Base-by-base conservation (phyloP, 2,797 vertebrate species). In the Sciurus carolinensis region DNA sequence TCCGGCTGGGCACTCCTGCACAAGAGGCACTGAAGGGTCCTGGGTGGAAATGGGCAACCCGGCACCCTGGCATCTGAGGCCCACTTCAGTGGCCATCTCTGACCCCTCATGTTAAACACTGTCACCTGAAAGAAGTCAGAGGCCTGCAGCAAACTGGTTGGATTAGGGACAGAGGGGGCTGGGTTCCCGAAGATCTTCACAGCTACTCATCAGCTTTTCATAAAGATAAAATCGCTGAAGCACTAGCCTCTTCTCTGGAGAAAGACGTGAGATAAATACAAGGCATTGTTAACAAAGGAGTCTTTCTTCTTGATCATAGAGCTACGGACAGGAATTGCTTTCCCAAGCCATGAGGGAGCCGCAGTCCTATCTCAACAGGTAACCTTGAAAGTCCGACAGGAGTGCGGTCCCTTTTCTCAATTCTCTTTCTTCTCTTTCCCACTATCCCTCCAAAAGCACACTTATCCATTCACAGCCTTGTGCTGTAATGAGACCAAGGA, bases 291-390 rank as follows among this genome's bases (percentile, higher is more conserved):
- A 98, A 98, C 98, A 98, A 98, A 98, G 97, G 95, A 44, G 91
- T 96, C 97, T 98, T 98, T 98, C 97, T 98, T 98, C 98, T 98
- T 98, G 97, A 97, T 98, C 98, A 98, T 97, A 96, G 98, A 98
- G 97, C 97, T 91, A 94, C 94, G 36, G 97, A 97, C 98, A 97
- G 90, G 97, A 98, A 98, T 98, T 97, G 98, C 98, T 98, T 98
- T 98, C 94, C 97, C 26, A 3, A 77, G 94, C 96, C 88, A 94
- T 94, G 93, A 73, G 98, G 96, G 97, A 98, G 97, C 97, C 75
- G 62, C 97, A 96, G 94, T 95, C 96, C 94, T 90, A 95, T 97
- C 97, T 96, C 97, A 96, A 97, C 97, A 97, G 97, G 98, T 98
- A 98, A 98, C 98, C 98, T 98, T 98, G 98, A 98, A 97, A 98